These are phyloP conservation scores for Sesia apiformis DNA, from an alignment of 2,888 invertebrate species.

Conservation along the genomic window DNA sequence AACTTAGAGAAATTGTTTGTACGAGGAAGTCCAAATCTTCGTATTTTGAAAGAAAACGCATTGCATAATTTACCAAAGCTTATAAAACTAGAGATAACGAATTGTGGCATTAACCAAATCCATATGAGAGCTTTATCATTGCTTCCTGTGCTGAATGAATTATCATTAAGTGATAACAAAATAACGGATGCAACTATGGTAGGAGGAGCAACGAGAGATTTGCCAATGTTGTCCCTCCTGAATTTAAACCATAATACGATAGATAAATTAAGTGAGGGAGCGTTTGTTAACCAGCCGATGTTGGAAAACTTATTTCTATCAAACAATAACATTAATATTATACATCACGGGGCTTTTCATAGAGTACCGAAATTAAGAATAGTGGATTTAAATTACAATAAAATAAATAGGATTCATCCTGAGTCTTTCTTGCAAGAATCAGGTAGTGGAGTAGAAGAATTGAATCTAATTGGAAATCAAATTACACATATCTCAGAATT, in stretches of 20 bases:
- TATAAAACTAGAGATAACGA: conserved; percentile 81
- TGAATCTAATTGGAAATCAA: conserved; percentile 84
- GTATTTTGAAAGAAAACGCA: conserved; percentile 81
- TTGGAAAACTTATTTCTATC: conserved; percentile 80
- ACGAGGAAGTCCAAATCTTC: conserved; percentile 79
- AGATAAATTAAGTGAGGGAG: conserved; percentile 81
- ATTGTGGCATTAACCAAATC: conserved; percentile 84
- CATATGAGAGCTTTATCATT: conserved; percentile 85
- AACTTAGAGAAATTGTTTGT: conserved; percentile 84
- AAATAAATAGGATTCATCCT: conserved; percentile 84
- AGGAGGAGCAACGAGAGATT: conserved; percentile 83
- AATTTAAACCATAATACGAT: conserved; percentile 83
- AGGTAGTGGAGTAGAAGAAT: conserved; percentile 83
- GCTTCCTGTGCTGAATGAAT: conserved; percentile 80
- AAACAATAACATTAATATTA: conserved; percentile 82
- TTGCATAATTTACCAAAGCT: conserved; percentile 81
- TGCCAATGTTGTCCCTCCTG: conserved; percentile 81
- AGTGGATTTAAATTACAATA: conserved; percentile 85
- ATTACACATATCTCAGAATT: conserved; percentile 84
- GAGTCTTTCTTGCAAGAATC: conserved; percentile 86
- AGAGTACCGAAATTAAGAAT: conserved; percentile 82
- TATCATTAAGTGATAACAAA: conserved; percentile 82
- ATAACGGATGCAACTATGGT: conserved; percentile 87
- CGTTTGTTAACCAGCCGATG: conserved; percentile 85
- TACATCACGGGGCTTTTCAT: conserved; percentile 87